Evolutionary conservation across 2,113 vertebrate genomes (phyloP).

Genomic region (Catharus bicknelli): DNA sequence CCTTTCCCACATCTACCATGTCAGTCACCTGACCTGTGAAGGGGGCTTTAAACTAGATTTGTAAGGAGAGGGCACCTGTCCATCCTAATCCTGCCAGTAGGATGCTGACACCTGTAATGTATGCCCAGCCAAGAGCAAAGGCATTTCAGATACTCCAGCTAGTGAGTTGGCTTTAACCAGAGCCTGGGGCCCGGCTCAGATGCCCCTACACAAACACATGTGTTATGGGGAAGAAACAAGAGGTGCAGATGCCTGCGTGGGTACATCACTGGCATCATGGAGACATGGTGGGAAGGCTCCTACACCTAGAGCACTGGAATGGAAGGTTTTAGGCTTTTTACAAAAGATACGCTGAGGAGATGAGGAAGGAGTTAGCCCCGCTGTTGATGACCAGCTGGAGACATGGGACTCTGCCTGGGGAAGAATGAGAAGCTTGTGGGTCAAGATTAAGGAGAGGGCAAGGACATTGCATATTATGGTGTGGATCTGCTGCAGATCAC

Average conservation of each 20-base stretch:
- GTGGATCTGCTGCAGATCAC: not conserved
- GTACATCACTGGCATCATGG: too few species aligned
- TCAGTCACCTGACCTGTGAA: not conserved
- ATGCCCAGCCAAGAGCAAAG: not conserved
- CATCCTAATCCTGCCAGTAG: not conserved
- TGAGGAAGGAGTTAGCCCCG: too few species aligned
- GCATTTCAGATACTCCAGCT: not conserved
- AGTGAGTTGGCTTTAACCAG: not conserved
- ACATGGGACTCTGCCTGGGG: not conserved
- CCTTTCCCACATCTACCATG: not conserved
- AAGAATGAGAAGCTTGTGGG: too few species aligned
- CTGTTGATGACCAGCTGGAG: not conserved
- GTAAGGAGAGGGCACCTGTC: too few species aligned
- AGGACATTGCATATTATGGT: not conserved
- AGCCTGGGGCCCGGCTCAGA: rapidly evolving
- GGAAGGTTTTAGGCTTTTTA: not conserved
- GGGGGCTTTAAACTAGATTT: not conserved
- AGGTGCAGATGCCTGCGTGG: rapidly evolving
- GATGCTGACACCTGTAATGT: not conserved
- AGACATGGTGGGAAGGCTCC: not conserved
- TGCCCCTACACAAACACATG: rapidly evolving
- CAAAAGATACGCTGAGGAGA: not conserved
- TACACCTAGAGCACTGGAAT: not conserved
- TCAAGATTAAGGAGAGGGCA: not conserved
- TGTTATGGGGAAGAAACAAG: not conserved